Evolutionary conservation across 1,140 invertebrate species (phyloP), one percentile per base, ranked within the genome.

Genomic region (Parapsyche elsis): DNA sequence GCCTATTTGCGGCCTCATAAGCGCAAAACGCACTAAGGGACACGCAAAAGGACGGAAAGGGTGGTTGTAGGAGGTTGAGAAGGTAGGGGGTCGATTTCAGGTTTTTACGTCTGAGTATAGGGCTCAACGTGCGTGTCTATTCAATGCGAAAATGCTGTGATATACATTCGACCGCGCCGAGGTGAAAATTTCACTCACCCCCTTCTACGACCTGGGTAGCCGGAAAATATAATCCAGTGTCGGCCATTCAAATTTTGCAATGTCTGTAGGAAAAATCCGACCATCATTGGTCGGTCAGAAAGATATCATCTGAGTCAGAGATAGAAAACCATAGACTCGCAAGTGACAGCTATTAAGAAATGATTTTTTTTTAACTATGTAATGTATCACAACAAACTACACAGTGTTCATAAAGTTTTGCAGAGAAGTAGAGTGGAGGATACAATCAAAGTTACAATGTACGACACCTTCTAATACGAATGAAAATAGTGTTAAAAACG

Each of bases 171-270:
- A 45, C 38, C 71, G 57, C 57, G 57, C 9, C 16, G 71, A 74
- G 71, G 71, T 19, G 71, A 74, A 74, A 74, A 74, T 16, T 46
- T 44, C 45, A 46, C 71, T 9, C 64, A 1, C 30, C 57, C n/a
- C 16, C 16, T 61, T 38, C 30, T 38, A 38, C 2, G 30, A 38
- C 38, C 2, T n/a, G n/a, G 46, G 71, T 74, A 49, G 12, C 71
- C 9, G 71, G 71, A 74, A 74, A 74, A 49, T 74, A 74, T 74
- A 74, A 74, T 74, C 71, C 71, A 74, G 71, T 49, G 71, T 30
- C 30, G 71, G 71, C 44, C 71, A 74, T 74, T 71, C 26, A 71
- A 67, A 67, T 67, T 67, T 26, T 24, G 61, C 61, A 21, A 26
- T 71, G 70, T 71, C 23, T 44, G 70, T 45, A 71, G 23, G 70